Evolutionary conservation across 2,797 vertebrate species (phyloP).

Genomic region (Aselliscus stoliczkanus): DNA sequence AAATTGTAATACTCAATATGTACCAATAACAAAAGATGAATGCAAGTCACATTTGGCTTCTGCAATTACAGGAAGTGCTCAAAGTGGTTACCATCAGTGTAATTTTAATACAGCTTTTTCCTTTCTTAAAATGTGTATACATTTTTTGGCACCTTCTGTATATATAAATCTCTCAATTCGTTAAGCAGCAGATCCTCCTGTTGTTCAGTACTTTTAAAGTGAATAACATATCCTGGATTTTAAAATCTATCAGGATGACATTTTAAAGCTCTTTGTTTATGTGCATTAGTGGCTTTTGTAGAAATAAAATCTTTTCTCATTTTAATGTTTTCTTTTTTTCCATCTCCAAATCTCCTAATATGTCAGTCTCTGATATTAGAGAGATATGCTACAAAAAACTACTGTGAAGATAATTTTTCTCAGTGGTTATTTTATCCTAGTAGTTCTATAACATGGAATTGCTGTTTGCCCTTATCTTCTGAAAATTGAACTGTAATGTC

Average conservation of each 20-base stretch:
- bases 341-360: not conserved
- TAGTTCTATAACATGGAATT: not conserved
- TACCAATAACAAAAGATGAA: too few species aligned
- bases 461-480: not conserved
- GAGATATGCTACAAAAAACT: not conserved
- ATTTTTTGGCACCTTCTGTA: too few species aligned
- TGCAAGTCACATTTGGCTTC: too few species aligned
- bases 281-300: not conserved
- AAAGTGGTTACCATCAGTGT: too few species aligned
- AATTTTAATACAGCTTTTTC: too few species aligned
- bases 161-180: not conserved
- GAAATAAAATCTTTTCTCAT: conserved; percentile 34
- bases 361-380: not conserved
- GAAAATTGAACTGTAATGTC: conserved; percentile 40
- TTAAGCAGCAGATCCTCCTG: not conserved
- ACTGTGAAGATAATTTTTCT: not conserved
- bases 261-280: conserved; percentile 39
- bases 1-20: too few species aligned
- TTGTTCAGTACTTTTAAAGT: not conserved
- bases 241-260: not conserved
- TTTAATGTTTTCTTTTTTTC: conserved; percentile 29
- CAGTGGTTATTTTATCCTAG: conserved; percentile 29
- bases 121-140: too few species aligned
- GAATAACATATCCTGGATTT: not conserved
- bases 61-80: too few species aligned